These are phyloP conservation scores for Antigone vipio DNA, from an alignment of 2,113 vertebrate species.

Conservation along the genomic window DNA sequence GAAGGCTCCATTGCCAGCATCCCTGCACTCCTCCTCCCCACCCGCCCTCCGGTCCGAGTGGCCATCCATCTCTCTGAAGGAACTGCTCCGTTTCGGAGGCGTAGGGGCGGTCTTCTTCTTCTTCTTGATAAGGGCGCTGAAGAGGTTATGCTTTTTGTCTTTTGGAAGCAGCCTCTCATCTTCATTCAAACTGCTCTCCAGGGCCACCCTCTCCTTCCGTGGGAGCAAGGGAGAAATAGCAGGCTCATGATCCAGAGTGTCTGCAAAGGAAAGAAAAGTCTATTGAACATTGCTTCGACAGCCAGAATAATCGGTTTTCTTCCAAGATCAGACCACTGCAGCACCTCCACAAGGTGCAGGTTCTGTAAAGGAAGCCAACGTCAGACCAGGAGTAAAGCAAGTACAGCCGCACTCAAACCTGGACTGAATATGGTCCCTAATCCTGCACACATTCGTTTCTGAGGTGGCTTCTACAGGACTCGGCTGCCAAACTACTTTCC, in stretches of 20 bases:
- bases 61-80: slow-evolving; percentile 88
- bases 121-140: slow-evolving; percentile 93
- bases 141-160: slow-evolving; percentile 88
- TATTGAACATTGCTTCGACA: not conserved
- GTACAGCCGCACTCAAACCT: not conserved
- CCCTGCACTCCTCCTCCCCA: slow-evolving; percentile 70
- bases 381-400: not conserved
- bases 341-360: not conserved
- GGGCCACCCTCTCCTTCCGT: slow-evolving; percentile 83
- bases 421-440: not conserved
- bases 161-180: slow-evolving; percentile 90
- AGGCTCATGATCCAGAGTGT: slow-evolving; percentile 81
- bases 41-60: slow-evolving; percentile 71
- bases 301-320: not conserved
- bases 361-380: not conserved
- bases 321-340: not conserved
- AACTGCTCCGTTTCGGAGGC: slow-evolving; percentile 94
- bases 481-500: not conserved
- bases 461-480: not conserved
- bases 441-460: not conserved
- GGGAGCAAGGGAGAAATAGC: slow-evolving; percentile 88
- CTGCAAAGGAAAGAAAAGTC: slow-evolving; percentile 66
- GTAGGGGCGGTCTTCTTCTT: slow-evolving; percentile 93
- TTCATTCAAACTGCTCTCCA: slow-evolving; percentile 84
- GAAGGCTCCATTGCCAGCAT: slow-evolving; percentile 75